Evolutionary conservation across 2,113 vertebrate species (phyloP), one percentile per base, ranked within the genome.

Genomic region (Ailurus styani): DNA sequence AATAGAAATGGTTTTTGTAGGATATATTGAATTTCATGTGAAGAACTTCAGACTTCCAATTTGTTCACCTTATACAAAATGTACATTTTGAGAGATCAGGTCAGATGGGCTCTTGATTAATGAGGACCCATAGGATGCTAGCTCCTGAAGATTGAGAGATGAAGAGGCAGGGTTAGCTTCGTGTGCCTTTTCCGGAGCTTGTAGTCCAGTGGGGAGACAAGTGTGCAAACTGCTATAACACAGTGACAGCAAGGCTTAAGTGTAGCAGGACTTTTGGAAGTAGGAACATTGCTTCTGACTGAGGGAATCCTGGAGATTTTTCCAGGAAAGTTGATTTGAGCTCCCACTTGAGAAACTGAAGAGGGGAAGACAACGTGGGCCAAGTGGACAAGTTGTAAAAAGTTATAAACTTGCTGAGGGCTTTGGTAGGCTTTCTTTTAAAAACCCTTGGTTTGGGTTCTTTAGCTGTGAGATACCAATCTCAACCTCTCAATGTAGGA

Each of bases 261-360:
- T 4, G 1, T 0, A 0, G 29, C 8, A n/a, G 25, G 9, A 18
- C 60, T 75, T 60, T 0, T 2, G 15, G 5, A 31, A 64, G 14
- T 47, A 66, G 50, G 34, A n/a, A 29, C 9, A 1, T 42, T 12
- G 0, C 18, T 1, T 66, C 40, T 50, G 62, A 31, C 8, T 1
- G 11, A 47, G 50, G 45, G 3, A 50, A 2, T 45, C 29, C 1
- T 1, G 87, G 64, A n/a, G 50, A 42, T 60, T 27, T n/a, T 13
- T 5, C 40, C 3, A 10, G 7, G 12, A 15, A 64, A 4, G 6
- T 54, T 1, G 6, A 3, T 8, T 29, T 55, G 62, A 55, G 37
- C 21, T 66, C 20, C 70, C 21, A 6, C 23, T 79, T 23, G 37
- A 45, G n/a, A 66, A 70, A n/a, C 91, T 7, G 3, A 14, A 10